Conservation (phyloP, 2,113 vertebrate species). For the Hippocampus barbouri region DNA sequence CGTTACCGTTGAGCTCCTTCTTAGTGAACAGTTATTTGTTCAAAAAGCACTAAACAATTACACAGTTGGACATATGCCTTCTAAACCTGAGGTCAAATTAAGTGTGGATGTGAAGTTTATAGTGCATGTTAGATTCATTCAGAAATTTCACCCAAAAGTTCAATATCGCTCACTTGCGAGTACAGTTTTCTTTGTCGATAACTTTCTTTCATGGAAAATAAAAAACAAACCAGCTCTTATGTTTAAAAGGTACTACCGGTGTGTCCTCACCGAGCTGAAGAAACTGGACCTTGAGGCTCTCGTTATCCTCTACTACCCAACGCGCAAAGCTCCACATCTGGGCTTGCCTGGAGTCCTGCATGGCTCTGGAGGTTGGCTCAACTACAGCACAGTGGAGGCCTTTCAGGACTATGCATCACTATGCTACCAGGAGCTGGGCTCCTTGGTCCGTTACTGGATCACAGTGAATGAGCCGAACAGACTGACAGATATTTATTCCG, state of each 20-base stretch:
- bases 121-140: not conserved
- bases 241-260: slow-evolving; percentile 80
- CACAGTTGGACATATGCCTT: not conserved
- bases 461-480: slow-evolving; percentile 94
- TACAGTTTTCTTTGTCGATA: not conserved
- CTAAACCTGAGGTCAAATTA: too few species aligned
- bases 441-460: slow-evolving; percentile 86
- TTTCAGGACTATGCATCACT: slow-evolving; percentile 82
- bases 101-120: too few species aligned
- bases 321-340: slow-evolving; percentile 67
- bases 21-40: not conserved
- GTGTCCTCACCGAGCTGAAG: slow-evolving; percentile 79
- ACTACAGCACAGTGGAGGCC: slow-evolving; percentile 72
- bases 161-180: too few species aligned
- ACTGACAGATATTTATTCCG: slow-evolving; percentile 75
- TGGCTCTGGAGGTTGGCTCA: slow-evolving; percentile 83
- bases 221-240: not conserved
- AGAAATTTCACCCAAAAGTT: not conserved
- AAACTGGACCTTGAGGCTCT: slow-evolving; percentile 73
- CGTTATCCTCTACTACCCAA: slow-evolving; percentile 87
- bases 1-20: not conserved
- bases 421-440: slow-evolving; percentile 84
- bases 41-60: not conserved
- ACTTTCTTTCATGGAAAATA: too few species aligned
- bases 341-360: slow-evolving; percentile 77